Conservation (phyloP, 1,140 invertebrate genomes). For the Paralvinella palmiformis region DNA sequence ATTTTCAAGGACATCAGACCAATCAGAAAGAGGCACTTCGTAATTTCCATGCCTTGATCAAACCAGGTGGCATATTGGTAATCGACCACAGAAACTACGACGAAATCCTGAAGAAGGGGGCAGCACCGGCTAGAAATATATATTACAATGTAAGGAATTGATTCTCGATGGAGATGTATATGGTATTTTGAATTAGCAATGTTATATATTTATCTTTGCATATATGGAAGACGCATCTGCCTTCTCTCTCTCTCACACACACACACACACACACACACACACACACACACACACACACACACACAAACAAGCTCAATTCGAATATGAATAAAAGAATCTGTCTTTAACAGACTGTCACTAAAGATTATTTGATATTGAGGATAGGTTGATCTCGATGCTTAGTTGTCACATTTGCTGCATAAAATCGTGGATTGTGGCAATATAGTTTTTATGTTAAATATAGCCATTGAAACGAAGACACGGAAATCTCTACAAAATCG, state of each 20-base stretch:
- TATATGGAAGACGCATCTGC: background rate
- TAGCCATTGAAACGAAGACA: no score
- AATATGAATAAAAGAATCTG: background rate
- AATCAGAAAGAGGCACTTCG: conserved; percentile 67
- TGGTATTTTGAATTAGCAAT: background rate
- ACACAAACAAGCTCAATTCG: background rate
- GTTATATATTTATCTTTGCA: background rate
- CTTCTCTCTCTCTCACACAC: background rate
- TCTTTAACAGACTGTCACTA: background rate
- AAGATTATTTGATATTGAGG: background rate
- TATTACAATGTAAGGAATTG: conserved; percentile 80
- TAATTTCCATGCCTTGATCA: conserved; percentile 74
- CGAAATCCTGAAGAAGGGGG: conserved; percentile 66
- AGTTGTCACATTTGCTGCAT: no score
- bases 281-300: background rate
- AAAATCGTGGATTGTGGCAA: no score
- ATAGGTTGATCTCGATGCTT: background rate
- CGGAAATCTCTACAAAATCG: no score
- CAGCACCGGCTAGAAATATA: conserved; percentile 70
- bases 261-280: background rate
- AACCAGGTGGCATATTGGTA: conserved; percentile 73
- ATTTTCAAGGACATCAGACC: conserved; percentile 67
- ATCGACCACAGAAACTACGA: conserved; percentile 87
- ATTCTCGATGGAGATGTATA: no score
- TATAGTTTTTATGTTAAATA: no score